Conservation (phyloP, 2,888 invertebrate genomes). For the Orchesella flavescens region DNA sequence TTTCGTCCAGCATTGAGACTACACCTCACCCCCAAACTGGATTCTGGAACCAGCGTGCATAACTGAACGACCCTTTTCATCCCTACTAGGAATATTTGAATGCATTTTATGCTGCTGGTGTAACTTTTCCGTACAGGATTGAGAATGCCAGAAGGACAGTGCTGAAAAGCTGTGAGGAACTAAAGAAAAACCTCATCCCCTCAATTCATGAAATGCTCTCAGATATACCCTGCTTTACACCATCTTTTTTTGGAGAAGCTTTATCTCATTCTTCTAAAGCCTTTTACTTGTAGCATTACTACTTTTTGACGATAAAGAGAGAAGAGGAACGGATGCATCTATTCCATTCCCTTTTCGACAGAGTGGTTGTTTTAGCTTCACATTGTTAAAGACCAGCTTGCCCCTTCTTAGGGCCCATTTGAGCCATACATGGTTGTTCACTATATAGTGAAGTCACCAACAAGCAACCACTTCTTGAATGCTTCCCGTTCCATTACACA, state of each 20-base stretch:
- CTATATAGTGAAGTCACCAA: too few relatives aligned
- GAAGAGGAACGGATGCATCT: too few relatives aligned
- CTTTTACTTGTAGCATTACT: not conserved
- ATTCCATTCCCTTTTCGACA: not conserved
- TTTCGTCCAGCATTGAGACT: too few relatives aligned
- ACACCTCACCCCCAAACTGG: not conserved
- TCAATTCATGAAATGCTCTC: conserved; percentile 11
- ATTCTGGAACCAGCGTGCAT: not conserved
- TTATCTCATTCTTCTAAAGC: not conserved
- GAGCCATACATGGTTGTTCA: too few relatives aligned
- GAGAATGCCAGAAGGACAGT: not conserved
- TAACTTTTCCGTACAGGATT: not conserved
- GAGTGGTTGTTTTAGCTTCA: not conserved
- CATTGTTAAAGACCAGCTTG: conserved; percentile 18
- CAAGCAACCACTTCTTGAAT: not conserved
- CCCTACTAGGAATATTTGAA: not conserved
- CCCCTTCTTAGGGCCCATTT: not conserved
- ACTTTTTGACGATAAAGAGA: not conserved
- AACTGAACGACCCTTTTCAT: conserved; percentile 28
- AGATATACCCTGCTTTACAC: not conserved
- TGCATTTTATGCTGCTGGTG: conserved; percentile 3
- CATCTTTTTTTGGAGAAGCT: not conserved
- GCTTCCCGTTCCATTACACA: not conserved
- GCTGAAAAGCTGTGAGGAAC: not conserved
- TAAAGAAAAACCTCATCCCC: conserved; percentile 58